Base-by-base conservation (phyloP, 2,888 invertebrate species). In the Rhopalosiphum nymphaeae region DNA sequence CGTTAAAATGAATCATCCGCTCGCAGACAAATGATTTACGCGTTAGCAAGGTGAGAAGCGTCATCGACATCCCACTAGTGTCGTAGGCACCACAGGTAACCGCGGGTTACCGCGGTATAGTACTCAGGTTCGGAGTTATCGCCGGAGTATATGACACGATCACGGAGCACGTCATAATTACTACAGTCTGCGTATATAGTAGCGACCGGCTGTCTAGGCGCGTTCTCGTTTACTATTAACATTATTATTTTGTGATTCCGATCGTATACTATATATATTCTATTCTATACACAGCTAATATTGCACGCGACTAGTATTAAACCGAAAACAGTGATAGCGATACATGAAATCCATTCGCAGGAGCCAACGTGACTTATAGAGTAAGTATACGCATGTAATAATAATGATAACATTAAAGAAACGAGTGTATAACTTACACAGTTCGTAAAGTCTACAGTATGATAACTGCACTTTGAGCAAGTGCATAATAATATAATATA, bases 261-360 rank as follows among this genome's bases (percentile, higher is more conserved):
- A 46, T 53, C 9, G 21, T 49, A n/a, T n/a, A 78, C 36, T 21
- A 21, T 21, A 42, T 36, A 36, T 57, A 56, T 56, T 7, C 3
- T 57, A 26, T 57, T 36, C 7, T 78, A 21, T 67, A 36, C 5
- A 78, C 10, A 36, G 7, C 16, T 78, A 36, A 78, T 78, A 78
- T 78, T 78, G 21, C 21, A 78, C 21, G 21, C 4, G 36, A 78
- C 16, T 78, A 16, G 78, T 5, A 67, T 36, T 26, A 36, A 67
- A 78, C 67, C 26, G 78, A n/a, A 49, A 78, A 89, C 57, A 89
- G 44, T 89, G 44, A 57, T 89, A 57, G 89, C 29, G 57, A 57
- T 16, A 25, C 42, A 7, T 57, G 16, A 53, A 53, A 53, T 53
- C 49, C 49, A 49, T 13, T 49, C 13, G 49, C 13, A 49, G 49